Evolutionary conservation across 2,888 invertebrate species (phyloP).

Genomic region (Andrena praecox): DNA sequence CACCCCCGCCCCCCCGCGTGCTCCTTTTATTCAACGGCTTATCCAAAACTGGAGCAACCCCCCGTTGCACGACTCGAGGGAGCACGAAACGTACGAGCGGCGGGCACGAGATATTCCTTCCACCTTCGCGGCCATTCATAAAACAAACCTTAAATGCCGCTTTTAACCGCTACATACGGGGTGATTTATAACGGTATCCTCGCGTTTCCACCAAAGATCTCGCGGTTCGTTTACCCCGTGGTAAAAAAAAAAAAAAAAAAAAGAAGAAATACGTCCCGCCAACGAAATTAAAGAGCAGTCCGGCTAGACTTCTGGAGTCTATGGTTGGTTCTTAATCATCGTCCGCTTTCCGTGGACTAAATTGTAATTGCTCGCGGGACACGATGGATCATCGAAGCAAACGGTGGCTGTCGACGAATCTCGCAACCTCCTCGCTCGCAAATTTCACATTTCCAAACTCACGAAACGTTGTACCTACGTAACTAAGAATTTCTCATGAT

Average conservation of each 20-base stretch:
- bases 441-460: conserved; percentile 37
- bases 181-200: conserved; percentile 61
- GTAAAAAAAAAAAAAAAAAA: conserved; percentile 4
- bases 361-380: background rate
- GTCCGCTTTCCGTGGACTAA: background rate
- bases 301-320: background rate
- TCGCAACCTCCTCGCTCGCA: background rate
- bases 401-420: conserved; percentile 14
- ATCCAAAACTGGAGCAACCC: conserved; percentile 72
- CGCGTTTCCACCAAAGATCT: conserved; percentile 37
- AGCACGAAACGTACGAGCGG: conserved; percentile 65
- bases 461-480: background rate
- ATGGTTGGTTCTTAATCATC: background rate
- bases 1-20: conserved; percentile 14
- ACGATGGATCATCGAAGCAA: background rate
- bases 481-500: conserved; percentile 27
- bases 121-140: conserved; percentile 68
- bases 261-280: background rate
- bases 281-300: background rate
- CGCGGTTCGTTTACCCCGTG: conserved; percentile 43
- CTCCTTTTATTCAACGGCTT: conserved; percentile 54
- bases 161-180: conserved; percentile 62
- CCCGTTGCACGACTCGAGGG: conserved; percentile 8
- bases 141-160: conserved; percentile 68
- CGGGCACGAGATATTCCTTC: conserved; percentile 70